Evolutionary conservation across 2,113 vertebrate species (phyloP).

Genomic region (Leptosomus discolor): DNA sequence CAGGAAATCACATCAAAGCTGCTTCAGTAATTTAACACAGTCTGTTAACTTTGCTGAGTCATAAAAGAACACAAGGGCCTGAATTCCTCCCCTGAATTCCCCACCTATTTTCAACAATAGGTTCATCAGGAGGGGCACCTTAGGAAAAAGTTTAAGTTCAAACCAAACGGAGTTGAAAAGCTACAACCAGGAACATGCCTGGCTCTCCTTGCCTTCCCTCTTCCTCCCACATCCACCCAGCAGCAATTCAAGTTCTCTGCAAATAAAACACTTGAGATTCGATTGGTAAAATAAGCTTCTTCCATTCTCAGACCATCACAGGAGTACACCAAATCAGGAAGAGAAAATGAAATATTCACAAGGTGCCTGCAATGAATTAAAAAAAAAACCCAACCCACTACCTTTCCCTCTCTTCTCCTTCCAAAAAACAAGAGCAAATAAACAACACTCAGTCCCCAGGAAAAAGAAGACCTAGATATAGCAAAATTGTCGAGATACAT

Average conservation of each 20-base stretch:
- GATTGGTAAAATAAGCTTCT: background rate
- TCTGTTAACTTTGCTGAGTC: conserved; percentile 37
- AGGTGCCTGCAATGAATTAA: background rate
- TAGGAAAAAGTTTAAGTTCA: background rate
- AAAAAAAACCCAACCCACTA: conserved; percentile 14
- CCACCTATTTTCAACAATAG: background rate
- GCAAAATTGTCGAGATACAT: background rate
- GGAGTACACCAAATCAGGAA: background rate
- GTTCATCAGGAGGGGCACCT: background rate
- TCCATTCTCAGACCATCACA: background rate
- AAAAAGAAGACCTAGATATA: background rate
- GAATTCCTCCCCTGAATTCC: too few relatives aligned
- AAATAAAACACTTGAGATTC: background rate
- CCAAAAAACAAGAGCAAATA: background rate
- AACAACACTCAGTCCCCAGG: background rate
- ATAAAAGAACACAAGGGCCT: conserved; percentile 1
- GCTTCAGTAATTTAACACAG: conserved; percentile 33
- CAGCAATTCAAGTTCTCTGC: background rate
- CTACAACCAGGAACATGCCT: background rate
- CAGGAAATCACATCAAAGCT: conserved; percentile 51
- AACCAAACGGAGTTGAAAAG: background rate
- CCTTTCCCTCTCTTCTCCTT: background rate
- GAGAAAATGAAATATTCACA: background rate
- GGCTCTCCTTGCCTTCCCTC: background rate
- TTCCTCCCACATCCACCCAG: background rate